phyloP scores from a whole-genome alignment of 1,140 invertebrate species.

The Hypothenemus hampei region DNA sequence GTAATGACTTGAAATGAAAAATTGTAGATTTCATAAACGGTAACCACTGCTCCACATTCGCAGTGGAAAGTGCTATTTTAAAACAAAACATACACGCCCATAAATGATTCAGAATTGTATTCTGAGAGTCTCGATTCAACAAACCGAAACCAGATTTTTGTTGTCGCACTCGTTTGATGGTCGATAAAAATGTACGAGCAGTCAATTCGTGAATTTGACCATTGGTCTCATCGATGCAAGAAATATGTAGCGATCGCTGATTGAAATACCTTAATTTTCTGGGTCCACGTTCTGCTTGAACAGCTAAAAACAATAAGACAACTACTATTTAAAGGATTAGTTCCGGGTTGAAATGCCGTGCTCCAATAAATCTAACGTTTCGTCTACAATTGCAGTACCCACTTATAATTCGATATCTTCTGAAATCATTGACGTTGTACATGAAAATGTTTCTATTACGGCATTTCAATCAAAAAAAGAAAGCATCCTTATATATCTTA shows the following conservation, averaged over 20 bases:
- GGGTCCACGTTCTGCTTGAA: conserved; percentile 76
- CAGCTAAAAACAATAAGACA: conserved; percentile 48
- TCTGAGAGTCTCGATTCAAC: conserved; percentile 48
- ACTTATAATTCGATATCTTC: no score
- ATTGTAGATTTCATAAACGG: conserved; percentile 32
- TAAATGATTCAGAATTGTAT: conserved; percentile 48
- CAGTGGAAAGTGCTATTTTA: conserved; percentile 55
- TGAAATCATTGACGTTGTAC: no score
- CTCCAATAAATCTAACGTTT: no score
- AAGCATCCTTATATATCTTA: no score
- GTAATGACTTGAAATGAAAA: conserved; percentile 44
- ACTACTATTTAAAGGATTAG: no score
- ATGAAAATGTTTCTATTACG: no score
- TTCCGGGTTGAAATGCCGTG: no score
- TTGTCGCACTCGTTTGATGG: conserved; percentile 48
- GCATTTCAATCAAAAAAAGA: no score
- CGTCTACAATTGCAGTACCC: no score
- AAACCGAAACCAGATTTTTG: conserved; percentile 48
- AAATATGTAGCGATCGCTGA: not conserved
- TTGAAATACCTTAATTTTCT: conserved; percentile 51
- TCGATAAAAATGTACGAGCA: conserved; percentile 52
- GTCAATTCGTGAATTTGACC: conserved; percentile 39
- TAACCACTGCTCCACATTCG: conserved; percentile 41
- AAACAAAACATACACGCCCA: conserved; percentile 55
- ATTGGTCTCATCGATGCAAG: not conserved